A percentile compares a stretch with the other conserved stretches of the same genome.
These are phyloP conservation scores for Hipparchia sbordonii DNA, from an alignment of 2,888 invertebrate species.

Conservation along the genomic window DNA sequence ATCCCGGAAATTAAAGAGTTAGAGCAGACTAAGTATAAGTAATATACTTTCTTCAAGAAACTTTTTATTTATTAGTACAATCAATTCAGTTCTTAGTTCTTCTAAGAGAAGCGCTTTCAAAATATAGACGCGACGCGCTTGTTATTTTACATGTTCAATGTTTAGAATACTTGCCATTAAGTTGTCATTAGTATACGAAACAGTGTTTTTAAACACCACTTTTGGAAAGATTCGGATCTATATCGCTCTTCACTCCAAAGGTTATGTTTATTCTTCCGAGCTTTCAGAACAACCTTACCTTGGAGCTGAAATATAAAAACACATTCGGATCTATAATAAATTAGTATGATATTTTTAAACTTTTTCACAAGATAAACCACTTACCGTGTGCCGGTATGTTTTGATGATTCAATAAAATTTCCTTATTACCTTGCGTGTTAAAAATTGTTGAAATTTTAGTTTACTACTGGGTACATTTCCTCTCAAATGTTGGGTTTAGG, in stretches of 20 bases:
- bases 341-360: constrained; percentile 23
- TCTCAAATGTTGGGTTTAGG: too few species aligned
- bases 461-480: too few species aligned
- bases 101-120: too few species aligned
- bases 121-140: too few species aligned
- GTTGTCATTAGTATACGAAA: not conserved
- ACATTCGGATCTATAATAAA: constrained; percentile 27
- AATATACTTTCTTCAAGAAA: not conserved
- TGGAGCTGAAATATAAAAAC: constrained; percentile 47
- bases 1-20: too few species aligned
- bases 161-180: not conserved
- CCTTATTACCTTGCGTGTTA: constrained; percentile 10
- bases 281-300: constrained; percentile 61
- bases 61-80: not conserved
- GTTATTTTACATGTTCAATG: too few species aligned
- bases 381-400: not conserved
- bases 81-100: too few species aligned
- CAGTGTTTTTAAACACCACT: not conserved
- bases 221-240: constrained; percentile 29
- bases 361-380: constrained; percentile 1
- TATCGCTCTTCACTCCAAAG: constrained; percentile 48
- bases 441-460: constrained; percentile 4
- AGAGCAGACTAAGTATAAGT: too few species aligned
- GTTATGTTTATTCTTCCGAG: constrained; percentile 44
- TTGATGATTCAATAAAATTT: constrained; percentile 14